Evolutionary conservation across 1,140 invertebrate species (phyloP), one percentile per base, ranked within the genome.

Genomic region (Ceratitis capitata): DNA sequence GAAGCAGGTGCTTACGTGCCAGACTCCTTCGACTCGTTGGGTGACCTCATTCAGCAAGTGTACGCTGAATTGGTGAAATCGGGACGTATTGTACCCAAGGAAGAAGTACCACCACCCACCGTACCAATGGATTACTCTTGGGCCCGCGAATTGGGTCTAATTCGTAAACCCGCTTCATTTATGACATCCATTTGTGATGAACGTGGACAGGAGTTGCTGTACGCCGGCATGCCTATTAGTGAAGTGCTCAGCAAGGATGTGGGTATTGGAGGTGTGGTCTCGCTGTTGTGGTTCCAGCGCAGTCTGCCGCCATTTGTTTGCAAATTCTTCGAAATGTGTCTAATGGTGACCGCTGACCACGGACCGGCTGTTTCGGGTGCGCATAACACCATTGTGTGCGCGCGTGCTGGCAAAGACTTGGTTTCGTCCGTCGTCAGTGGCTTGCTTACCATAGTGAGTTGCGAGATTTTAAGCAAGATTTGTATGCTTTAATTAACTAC

Each of bases 111-210:
- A 26, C 99, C 99, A 51, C 99, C 99, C 19, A 99, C 99, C 64
- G 98, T 99, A 39, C 99, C 99, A 1, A 99, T 99, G 99, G 99
- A 99, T 92, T 99, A 98, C 92, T 97, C 96, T 85, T 99, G 99
- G 99, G 99, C 99, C 4, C 95, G 98, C 89, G 99, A 99, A 93
- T 93, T 99, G 69, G 99, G 99, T 19, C 92, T 99, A 0, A 99
- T 99, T 89, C 95, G 99, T 56, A 99, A 99, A 92, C 99, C 99
- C 49, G 99, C 99, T 0, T 99, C 98, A 0, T 99, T 99, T 92
- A 99, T 99, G 97, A 99, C 98, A 19, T 98, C 97, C 29, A 99
- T 99, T 89, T 99, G 98, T 92, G 99, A 99, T 93, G 99, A 99
- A 92, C 94, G 99, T 88, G 99, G 99, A 7, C 98, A 99, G 90